Base-by-base conservation (phyloP, 2,113 vertebrate genomes). In the Morone chrysops region DNA sequence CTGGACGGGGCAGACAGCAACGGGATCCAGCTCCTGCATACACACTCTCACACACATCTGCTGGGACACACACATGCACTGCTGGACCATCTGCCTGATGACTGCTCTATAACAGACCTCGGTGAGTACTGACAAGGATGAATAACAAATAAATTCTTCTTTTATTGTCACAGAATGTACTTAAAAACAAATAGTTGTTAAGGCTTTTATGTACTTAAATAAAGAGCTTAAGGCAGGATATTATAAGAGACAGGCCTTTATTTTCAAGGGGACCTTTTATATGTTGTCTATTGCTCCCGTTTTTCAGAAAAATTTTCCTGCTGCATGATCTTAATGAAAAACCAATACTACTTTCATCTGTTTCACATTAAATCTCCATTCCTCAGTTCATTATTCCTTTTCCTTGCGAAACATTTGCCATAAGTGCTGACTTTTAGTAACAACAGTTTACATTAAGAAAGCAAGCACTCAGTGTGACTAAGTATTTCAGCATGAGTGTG, bases 21-120 rank as follows among this genome's bases (percentile, higher is more conserved):
- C 0, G 94, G 96, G 78, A 93, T 96, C 1, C 95, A 96, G 89
- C 92, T 96, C 51, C 92, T 96, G 91, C 93, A 96, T 74, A 51
- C 94, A 78, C 2, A 87, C 90, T 4, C 90, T 93, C 91, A 92
- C 9, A 50, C 94, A 86, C 0, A 84, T 90, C 92, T 94, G 80
- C 81, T 94, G 83, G 87, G 67, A 62, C 83, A 90, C 86, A 89
- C 79, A 51, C 84, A 70, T 13, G 48, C 78, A 11, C 90, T 95
- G 78, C 90, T 96, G 76, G 92, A 92, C 41, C 92, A 84, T 62
- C 91, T 22, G 83, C 92, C 94, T 3, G 92, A 95, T 47, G 95
- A 95, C 50, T 94, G 96, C 91, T 96, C 96, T 2, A 62, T 95
- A 84, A 90, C 95, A 5, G 97, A 98, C 69, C 96, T 97, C 0